Evolutionary conservation across 1,140 invertebrate species (phyloP).

Genomic region (Chironomus tepperi): DNA sequence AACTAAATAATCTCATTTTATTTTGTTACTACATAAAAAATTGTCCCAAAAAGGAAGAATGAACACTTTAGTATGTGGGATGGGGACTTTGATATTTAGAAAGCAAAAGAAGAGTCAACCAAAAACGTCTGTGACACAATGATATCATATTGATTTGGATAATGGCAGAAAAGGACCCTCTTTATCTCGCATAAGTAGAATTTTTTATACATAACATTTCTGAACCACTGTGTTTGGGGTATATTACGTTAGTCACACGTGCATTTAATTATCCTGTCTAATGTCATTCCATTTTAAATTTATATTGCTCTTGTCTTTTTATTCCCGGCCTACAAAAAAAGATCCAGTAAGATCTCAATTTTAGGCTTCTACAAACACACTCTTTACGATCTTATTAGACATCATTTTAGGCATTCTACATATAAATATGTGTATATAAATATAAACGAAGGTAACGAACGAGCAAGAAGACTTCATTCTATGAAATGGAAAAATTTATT

Average conservation of each 20-base stretch:
- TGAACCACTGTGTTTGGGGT: background rate
- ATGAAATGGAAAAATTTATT: background rate
- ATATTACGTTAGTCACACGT: constrained; percentile 3
- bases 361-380: background rate
- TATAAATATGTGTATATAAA: too few species aligned
- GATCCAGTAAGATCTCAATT: background rate
- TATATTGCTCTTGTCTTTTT: background rate
- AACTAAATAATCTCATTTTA: too few species aligned
- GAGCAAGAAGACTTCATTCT: too few species aligned
- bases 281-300: background rate
- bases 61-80: too few species aligned
- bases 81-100: too few species aligned
- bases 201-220: background rate
- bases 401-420: too few species aligned
- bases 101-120: too few species aligned
- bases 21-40: too few species aligned
- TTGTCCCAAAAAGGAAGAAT: too few species aligned
- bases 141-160: background rate
- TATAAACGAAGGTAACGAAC: background rate
- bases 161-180: constrained; percentile 6
- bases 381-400: too few species aligned
- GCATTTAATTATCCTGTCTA: constrained; percentile 21
- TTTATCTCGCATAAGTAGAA: constrained; percentile 16
- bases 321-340: too few species aligned
- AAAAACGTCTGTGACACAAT: constrained; percentile 5